Base-by-base conservation (phyloP, 2,888 invertebrate species). In the Papilio demoleus region DNA sequence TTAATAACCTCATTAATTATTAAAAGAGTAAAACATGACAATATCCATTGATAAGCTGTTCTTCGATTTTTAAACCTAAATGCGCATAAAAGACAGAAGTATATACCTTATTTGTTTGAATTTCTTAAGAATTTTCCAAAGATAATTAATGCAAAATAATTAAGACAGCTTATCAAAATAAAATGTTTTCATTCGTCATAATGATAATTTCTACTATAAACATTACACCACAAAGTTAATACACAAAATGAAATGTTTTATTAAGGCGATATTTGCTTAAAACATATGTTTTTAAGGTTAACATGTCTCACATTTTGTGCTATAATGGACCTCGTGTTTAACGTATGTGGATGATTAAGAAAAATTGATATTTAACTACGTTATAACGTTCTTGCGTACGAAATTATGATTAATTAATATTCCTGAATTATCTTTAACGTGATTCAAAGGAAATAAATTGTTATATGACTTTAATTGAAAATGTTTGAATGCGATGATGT, bases 321-420 rank as follows among this genome's bases (percentile, higher is more conserved):
- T 31, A 31, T 31, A 56, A 56, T 31, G 17, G 31, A 31, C 17
- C 9, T 17, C 53, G 31, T 56, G 31, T 56, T 56, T 31, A 56
- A 56, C 53, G 53, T 56, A n/a, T 50, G 31, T 17, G 2, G 9
- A n/a, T 53, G 53, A 53, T 31, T 56, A 56, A 17, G 53, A 56
- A 56, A 56, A 56, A 56, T 56, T 56, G 53, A 31, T 56, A 31
- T 56, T 56, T 56, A 31, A 56, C 31, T 17, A 56, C 17, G 17
- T 31, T 56, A 4, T 14, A 31, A 14, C 14, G 24, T 53, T 2
- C 31, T 17, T 17, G 1, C 8, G 12, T n/a, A 17, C 27, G 8
- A n/a, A 9, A 31, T 11, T 17, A 31, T 31, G 27, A 56, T 56
- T 56, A 56, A 56, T 56, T n/a, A 31, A 53, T 27, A 56, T 31